Conservation (phyloP, 35 echinoderm and acorn worm species). For the Patiria miniata region DNA sequence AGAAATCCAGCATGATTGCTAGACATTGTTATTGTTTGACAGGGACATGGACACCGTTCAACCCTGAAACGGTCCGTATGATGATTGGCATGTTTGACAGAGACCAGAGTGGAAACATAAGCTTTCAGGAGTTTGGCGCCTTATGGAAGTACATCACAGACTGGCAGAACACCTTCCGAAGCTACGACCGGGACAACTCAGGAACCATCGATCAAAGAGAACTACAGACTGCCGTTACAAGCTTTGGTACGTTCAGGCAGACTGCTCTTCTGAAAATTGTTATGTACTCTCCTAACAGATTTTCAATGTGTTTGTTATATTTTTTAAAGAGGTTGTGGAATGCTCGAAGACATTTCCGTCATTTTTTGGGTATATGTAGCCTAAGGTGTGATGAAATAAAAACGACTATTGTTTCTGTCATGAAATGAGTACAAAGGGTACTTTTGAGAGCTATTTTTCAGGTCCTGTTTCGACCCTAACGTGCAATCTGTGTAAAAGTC, state of each 20-base stretch:
- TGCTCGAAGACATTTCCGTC: too few relatives aligned
- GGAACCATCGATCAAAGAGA: conserved; percentile 92
- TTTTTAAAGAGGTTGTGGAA: too few relatives aligned
- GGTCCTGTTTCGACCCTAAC: too few relatives aligned
- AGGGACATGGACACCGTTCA: conserved; percentile 98
- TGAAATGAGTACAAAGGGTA: too few relatives aligned
- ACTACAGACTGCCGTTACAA: conserved; percentile 82
- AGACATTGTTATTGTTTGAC: background rate
- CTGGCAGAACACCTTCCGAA: conserved; percentile 92
- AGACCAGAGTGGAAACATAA: conserved; percentile 81
- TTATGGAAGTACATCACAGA: conserved; percentile 99
- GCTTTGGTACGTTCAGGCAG: conserved; percentile 66
- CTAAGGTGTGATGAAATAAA: too few relatives aligned
- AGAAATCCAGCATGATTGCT: background rate
- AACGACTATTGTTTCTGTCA: too few relatives aligned
- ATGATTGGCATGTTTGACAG: conserved; percentile 99
- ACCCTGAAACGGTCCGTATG: conserved; percentile 91
- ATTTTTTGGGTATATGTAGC: too few relatives aligned
- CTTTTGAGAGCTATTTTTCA: too few relatives aligned
- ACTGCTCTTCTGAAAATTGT: background rate
- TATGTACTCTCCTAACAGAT: background rate
- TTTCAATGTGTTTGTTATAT: too few relatives aligned
- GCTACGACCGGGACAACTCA: conserved; percentile 95
- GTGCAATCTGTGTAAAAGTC: too few relatives aligned
- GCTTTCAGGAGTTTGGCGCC: conserved; percentile 97